phyloP scores from a whole-genome alignment of 2,888 invertebrate genomes.

The Ichneumon xanthorius region DNA sequence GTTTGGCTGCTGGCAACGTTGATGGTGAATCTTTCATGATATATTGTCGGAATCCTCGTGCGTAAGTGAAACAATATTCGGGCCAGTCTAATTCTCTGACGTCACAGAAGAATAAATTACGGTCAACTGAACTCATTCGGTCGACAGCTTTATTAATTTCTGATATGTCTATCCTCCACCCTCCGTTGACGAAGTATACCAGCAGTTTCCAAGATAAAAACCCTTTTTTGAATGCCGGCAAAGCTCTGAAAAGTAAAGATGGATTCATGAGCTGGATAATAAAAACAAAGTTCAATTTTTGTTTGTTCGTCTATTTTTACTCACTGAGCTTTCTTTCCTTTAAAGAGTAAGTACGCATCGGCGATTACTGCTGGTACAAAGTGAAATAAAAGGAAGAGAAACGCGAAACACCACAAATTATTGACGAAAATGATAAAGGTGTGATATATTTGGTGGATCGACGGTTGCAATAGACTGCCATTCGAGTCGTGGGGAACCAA shows the following conservation, averaged over 20 bases:
- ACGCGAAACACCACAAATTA: constrained; percentile 60
- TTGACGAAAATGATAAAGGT: constrained; percentile 24
- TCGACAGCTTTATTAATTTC: constrained; percentile 71
- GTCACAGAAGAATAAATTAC: constrained; percentile 75
- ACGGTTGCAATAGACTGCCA: constrained; percentile 50
- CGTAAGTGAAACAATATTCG: constrained; percentile 63
- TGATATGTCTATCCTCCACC: constrained; percentile 69
- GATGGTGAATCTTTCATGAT: constrained; percentile 71
- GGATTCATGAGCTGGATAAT: not conserved
- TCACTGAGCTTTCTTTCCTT: constrained; percentile 75
- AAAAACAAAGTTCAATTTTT: not conserved
- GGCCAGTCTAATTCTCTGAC: constrained; percentile 73
- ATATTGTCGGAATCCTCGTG: constrained; percentile 69
- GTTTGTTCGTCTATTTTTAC: constrained; percentile 43
- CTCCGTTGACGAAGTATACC: constrained; percentile 45
- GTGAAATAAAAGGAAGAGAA: constrained; percentile 73
- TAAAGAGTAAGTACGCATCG: constrained; percentile 71
- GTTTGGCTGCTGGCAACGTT: constrained; percentile 60
- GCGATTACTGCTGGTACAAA: constrained; percentile 73
- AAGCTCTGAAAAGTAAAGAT: constrained; percentile 35
- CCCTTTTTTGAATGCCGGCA: constrained; percentile 40
- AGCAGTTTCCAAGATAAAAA: not conserved
- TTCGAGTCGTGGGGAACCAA: not conserved
- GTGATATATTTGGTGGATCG: constrained; percentile 70
- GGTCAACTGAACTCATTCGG: constrained; percentile 71